phyloP scores from a whole-genome alignment of 2,888 invertebrate genomes.

The Drosophila paramelanica region DNA sequence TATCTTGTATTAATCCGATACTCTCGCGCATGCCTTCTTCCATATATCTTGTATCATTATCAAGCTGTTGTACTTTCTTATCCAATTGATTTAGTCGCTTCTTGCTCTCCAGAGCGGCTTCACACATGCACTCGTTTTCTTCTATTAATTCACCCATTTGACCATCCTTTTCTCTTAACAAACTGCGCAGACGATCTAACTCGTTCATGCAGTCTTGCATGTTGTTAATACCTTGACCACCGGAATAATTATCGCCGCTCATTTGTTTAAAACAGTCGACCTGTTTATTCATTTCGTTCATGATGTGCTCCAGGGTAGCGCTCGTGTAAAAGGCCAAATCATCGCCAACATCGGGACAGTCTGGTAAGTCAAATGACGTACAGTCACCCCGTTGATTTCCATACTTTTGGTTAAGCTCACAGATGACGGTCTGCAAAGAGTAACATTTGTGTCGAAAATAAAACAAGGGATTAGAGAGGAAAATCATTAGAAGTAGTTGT shows the following conservation, averaged over 20 bases:
- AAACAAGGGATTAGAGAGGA: constrained; percentile 53
- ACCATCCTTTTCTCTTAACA: constrained; percentile 47
- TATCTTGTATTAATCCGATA: constrained; percentile 70
- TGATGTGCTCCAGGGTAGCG: constrained; percentile 78
- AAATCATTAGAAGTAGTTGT: constrained; percentile 54
- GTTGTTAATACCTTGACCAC: constrained; percentile 35
- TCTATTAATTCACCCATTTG: constrained; percentile 45
- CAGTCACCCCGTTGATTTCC: constrained; percentile 51
- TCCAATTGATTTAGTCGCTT: constrained; percentile 54
- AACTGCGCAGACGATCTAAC: constrained; percentile 55
- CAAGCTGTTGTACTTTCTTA: constrained; percentile 59
- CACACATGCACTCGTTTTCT: constrained; percentile 60
- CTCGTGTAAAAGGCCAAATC: constrained; percentile 79
- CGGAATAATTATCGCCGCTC: constrained; percentile 27
- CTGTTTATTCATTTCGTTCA: constrained; percentile 74
- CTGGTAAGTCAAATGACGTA: constrained; percentile 58
- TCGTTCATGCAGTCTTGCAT: constrained; percentile 59
- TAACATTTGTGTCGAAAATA: constrained; percentile 10
- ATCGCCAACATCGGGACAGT: constrained; percentile 67
- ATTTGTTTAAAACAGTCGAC: constrained; percentile 54
- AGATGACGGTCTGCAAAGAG: constrained; percentile 63
- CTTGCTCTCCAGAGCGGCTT: constrained; percentile 44
- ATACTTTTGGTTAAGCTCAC: constrained; percentile 62
- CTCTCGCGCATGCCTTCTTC: constrained; percentile 68
- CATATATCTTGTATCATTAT: constrained; percentile 60